Evolutionary conservation across 92 coral and sea anemone genomes (phyloP), one percentile per base, ranked within the genome.

Genomic region (Meandrina meandrites): DNA sequence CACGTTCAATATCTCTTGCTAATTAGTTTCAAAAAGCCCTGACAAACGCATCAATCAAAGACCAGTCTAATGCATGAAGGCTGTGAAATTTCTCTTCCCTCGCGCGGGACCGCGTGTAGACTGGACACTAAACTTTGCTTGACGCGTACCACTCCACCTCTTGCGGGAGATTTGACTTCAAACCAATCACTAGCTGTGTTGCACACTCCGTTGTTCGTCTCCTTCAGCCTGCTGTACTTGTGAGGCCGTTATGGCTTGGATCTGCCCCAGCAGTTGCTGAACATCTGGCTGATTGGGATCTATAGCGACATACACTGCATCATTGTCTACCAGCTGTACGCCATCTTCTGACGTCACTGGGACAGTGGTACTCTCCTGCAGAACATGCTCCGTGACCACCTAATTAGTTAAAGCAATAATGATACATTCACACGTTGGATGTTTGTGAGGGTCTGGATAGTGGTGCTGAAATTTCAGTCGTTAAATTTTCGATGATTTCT

Each of bases 271-370:
- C 24, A 93, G 86, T 80, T 95, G 94, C 62, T 96, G 98, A 1
- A 94, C 95, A 50, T 92, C 94, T 0, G 97, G 90, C 76, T 97
- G 99, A 24, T 92, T 89, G n/a, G 99, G 99, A 88, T 97, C 99
- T n/a, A 97, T 94, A 8, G 99, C 98, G 21, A 97, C 96, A 54
- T 97, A 97, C 56, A 97, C 96, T 4, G 98, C 97, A 79, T 85
- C 82, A 28, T 50, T 87, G 7, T 79, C 83, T 36, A 45, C 86
- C 53, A 88, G 82, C 32, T 86, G 81, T 18, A 91, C 80, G 8
- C 83, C 91, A 69, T 73, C 87, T 1, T 89, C 90, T 16, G 98
- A 90, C 40, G 95, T 88, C 86, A 91, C 87, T 54, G 93, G 76
- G 70, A 86, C 95, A 73, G 94, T 86, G 83, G 90, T 78, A 72